phyloP scores from a whole-genome alignment of 2,797 vertebrate species.

The Crax fasciolata region DNA sequence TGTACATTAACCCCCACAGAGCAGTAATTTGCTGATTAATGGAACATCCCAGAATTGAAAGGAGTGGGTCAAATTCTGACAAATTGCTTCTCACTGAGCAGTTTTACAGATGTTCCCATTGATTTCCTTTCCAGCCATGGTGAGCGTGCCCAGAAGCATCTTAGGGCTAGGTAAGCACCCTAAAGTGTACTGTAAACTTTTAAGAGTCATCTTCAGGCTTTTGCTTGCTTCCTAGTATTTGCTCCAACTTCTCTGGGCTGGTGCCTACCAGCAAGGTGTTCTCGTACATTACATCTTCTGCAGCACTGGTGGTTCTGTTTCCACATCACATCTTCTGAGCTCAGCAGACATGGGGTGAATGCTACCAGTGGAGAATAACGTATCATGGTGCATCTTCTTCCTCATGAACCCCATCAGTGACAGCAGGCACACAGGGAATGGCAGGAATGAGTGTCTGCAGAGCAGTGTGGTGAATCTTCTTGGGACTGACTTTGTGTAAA shows the following conservation, averaged over 20 bases:
- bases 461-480: background rate
- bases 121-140: background rate
- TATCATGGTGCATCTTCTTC: background rate
- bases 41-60: background rate
- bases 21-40: background rate
- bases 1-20: background rate
- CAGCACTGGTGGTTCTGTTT: background rate
- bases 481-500: background rate
- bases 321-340: accelerated
- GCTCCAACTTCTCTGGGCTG: background rate
- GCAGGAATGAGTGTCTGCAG: too few relatives aligned
- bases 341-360: too few relatives aligned
- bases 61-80: background rate
- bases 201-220: background rate
- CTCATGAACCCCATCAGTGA: background rate
- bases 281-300: background rate
- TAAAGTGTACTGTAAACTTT: background rate
- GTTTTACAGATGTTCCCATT: background rate
- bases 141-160: background rate
- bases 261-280: background rate
- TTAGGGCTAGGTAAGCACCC: background rate
- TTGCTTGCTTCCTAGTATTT: background rate
- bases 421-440: background rate
- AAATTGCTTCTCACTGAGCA: background rate
- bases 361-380: background rate